Conservation (phyloP, 2,797 vertebrate species). For the Graptemys geographica region DNA sequence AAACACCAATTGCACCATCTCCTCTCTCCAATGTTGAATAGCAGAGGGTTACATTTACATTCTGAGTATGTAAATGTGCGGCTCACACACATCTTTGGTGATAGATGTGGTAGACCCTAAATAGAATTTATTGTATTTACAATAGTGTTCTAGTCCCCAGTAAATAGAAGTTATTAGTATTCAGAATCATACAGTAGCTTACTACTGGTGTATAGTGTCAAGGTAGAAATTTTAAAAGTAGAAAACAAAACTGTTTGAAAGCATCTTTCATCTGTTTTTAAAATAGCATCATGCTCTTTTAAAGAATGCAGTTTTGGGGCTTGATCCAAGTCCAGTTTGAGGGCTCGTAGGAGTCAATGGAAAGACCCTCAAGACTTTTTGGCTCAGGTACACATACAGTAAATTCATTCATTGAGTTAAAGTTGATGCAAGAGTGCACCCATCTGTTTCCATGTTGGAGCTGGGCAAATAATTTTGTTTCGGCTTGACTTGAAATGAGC, state of each 20-base stretch:
- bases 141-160: not conserved
- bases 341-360: not conserved
- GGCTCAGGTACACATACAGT: not conserved
- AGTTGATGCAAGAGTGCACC: not conserved
- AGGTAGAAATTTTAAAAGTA: not conserved
- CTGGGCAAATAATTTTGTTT: no score
- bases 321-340: not conserved
- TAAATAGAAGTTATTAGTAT: not conserved
- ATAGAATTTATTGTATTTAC: not conserved
- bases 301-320: not conserved
- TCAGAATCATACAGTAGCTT: slow-evolving; percentile 3
- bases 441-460: no score
- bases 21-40: no score
- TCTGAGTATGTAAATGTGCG: not conserved
- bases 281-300: not conserved
- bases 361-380: not conserved
- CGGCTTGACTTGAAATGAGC: no score
- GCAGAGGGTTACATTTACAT: not conserved
- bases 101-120: not conserved
- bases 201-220: not conserved
- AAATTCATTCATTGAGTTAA: not conserved
- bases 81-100: not conserved
- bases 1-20: no score
- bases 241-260: not conserved
- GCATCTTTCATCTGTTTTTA: not conserved